phyloP scores from a whole-genome alignment of 2,888 invertebrate genomes.

The Stenoptilia bipunctidactyla region DNA sequence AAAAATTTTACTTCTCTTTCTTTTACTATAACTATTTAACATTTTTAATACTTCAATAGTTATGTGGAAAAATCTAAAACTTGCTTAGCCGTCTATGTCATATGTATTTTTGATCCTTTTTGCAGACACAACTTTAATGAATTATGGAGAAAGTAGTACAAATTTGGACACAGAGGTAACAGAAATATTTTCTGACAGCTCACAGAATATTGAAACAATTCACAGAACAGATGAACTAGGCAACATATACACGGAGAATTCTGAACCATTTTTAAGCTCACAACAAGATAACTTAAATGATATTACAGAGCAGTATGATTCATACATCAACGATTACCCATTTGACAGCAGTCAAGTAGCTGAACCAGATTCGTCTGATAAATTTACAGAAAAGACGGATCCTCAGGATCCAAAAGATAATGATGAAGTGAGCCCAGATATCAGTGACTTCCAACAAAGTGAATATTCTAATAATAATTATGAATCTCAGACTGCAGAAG shows the following conservation, averaged over 20 bases:
- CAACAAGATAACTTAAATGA: slow-evolving; percentile 40
- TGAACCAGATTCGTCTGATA: slow-evolving; percentile 26
- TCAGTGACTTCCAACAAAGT: slow-evolving; percentile 40
- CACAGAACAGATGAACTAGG: slow-evolving; percentile 56
- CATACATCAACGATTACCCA: slow-evolving; percentile 49
- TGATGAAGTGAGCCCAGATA: slow-evolving; percentile 26
- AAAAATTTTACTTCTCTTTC: no score
- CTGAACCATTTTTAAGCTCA: slow-evolving; percentile 37
- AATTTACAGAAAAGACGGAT: slow-evolving; percentile 20
- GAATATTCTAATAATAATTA: slow-evolving; percentile 33
- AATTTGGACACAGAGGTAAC: slow-evolving; percentile 40
- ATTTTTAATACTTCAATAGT: no score
- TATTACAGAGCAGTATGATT: slow-evolving; percentile 44
- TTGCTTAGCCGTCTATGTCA: no score
- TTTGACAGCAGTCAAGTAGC: slow-evolving; percentile 37
- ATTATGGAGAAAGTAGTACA: slow-evolving; percentile 44
- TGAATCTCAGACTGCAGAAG: slow-evolving; percentile 49
- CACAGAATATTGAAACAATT: slow-evolving; percentile 43
- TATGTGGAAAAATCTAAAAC: no score
- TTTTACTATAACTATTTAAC: no score
- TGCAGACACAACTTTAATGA: slow-evolving; percentile 53
- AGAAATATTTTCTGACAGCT: slow-evolving; percentile 44
- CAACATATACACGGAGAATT: slow-evolving; percentile 49
- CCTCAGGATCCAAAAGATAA: slow-evolving; percentile 29
- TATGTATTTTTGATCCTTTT: no score